Base-by-base conservation (phyloP, 2,888 invertebrate genomes). In the Hypomecis atomaria region DNA sequence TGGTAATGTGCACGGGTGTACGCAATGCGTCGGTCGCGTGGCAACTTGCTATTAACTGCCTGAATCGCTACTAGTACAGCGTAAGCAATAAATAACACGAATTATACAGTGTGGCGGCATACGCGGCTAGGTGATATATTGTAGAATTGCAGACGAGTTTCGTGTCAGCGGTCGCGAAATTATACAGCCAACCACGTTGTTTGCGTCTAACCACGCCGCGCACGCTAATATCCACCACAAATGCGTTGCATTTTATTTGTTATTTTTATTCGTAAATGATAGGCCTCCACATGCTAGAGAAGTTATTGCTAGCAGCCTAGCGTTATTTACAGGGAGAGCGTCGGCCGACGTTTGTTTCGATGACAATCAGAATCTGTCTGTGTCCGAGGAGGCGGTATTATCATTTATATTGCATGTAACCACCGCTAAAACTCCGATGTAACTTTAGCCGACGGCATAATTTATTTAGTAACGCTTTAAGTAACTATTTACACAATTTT, bases 71-170 rank as follows among this genome's bases (percentile, higher is more conserved):
- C 91, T 87, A 90, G 86, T 86, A 78, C 75, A 79, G 77, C 75
- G 78, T 79, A 79, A 72, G 76, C 86, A 83, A 91, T 92, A 92
- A 92, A 92, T 92, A 87, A 92, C 83, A 87, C 90, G 90, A 92
- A 92, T 92, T 92, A 92, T 89, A 90, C 87, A 83, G 82, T 82
- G 84, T 79, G 80, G 82, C 79, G 78, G 83, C 76, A 78, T 81
- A 83, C 84, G 86, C 85, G 81, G 77, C 79, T 85, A 74, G 79
- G 90, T 92, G 91, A 92, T 92, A 92, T 92, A 92, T 90, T 88
- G 90, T 85, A 78, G 85, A 81, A 85, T 84, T 78, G 85, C 85
- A 79, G 79, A 78, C 78, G 76, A 78, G 76, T 82, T 75, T 77
- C 84, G 83, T 88, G 88, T 89, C 90, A 89, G 88, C 89, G 84